Percentiles rank a stretch among this genome's conserved stretches.
Conservation (phyloP, 2,888 invertebrate species). For the Stictocephala bisonia region DNA sequence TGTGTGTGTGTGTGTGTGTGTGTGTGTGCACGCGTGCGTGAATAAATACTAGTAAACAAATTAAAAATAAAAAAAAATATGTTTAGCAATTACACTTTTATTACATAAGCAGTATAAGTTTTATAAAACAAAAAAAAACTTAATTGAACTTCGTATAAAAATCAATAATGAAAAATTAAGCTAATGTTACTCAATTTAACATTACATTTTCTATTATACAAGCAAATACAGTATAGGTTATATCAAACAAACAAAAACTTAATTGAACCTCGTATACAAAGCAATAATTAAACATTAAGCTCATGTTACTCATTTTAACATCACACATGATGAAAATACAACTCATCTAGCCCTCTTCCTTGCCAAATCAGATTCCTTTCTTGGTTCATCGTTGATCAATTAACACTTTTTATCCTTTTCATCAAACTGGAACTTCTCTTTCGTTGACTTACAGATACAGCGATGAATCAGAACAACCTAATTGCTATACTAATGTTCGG, state of each 20-base stretch:
- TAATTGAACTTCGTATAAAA: too few relatives aligned
- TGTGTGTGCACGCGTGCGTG: too few relatives aligned
- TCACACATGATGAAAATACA: slow-evolving; percentile 1
- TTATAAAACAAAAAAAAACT: too few relatives aligned
- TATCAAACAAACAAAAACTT: background rate
- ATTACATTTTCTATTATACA: too few relatives aligned
- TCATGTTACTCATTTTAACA: background rate
- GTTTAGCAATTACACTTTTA: too few relatives aligned
- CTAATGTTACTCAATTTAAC: too few relatives aligned
- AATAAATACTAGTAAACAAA: too few relatives aligned
- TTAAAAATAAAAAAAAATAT: too few relatives aligned
- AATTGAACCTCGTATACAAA: background rate
- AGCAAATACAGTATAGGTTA: too few relatives aligned
- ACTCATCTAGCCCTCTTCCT: slow-evolving; percentile 41
- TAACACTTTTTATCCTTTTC: background rate
- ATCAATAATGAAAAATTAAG: too few relatives aligned
- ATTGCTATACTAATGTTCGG: slow-evolving; percentile 23
- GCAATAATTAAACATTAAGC: background rate
- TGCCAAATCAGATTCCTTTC: slow-evolving; percentile 55
- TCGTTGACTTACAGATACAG: background rate
- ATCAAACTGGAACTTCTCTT: slow-evolving; percentile 3
- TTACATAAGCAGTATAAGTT: too few relatives aligned
- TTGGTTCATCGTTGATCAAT: slow-evolving; percentile 51
- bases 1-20: too few relatives aligned
- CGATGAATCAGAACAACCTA: slow-evolving; percentile 3